phyloP scores from a whole-genome alignment of 64 coral and sea anemone genomes.

The Cladopsammia gracilis region DNA sequence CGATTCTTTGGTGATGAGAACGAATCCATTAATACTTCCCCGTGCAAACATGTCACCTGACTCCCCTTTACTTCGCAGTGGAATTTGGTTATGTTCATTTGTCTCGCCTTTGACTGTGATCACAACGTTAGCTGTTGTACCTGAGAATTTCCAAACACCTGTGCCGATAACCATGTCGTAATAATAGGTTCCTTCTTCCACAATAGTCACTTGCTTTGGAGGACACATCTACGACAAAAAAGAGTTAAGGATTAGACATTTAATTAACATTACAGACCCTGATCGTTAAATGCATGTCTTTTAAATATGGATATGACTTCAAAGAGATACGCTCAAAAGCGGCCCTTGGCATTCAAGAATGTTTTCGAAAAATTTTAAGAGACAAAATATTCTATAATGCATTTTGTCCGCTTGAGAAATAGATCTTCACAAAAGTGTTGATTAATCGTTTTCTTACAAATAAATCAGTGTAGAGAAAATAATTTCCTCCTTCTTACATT shows the following conservation, averaged over 20 bases:
- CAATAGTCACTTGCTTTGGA: neutral
- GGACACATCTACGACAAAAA: slow-evolving; percentile 4
- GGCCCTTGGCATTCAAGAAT: too few relatives aligned
- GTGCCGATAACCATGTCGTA: slow-evolving; percentile 55
- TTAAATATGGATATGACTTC: too few relatives aligned
- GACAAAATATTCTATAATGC: too few relatives aligned
- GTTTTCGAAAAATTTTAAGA: too few relatives aligned
- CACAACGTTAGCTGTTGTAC: slow-evolving; percentile 43
- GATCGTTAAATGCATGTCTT: too few relatives aligned
- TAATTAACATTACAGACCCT: too few relatives aligned
- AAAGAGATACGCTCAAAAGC: neutral
- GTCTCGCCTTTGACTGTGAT: slow-evolving; percentile 35
- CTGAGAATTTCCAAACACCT: slow-evolving; percentile 47
- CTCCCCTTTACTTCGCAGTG: slow-evolving; percentile 20
- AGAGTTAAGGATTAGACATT: too few relatives aligned
- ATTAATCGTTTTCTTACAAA: too few relatives aligned
- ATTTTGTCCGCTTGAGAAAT: too few relatives aligned
- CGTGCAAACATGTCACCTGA: slow-evolving; percentile 32
- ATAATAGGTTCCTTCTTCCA: slow-evolving; percentile 28
- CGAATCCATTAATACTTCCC: slow-evolving; percentile 62
- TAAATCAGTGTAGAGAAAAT: too few relatives aligned
- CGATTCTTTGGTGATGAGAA: slow-evolving; percentile 12
- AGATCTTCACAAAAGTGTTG: too few relatives aligned
- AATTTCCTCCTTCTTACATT: too few relatives aligned
- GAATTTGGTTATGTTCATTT: slow-evolving; percentile 2